Base-by-base conservation (phyloP, 1,140 invertebrate species). In the Prorops nasuta region DNA sequence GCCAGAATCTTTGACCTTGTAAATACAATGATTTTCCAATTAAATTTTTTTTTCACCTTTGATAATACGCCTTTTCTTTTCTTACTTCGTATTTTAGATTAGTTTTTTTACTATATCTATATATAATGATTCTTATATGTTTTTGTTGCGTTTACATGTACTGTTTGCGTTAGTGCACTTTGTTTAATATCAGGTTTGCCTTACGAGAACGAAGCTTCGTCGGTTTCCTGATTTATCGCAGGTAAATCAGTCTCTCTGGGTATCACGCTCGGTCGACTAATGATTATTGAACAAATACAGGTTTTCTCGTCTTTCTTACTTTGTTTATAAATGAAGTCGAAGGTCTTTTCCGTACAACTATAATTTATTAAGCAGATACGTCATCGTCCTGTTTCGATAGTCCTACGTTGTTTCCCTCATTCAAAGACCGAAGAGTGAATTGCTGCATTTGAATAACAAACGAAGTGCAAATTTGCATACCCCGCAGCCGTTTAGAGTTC, bases 371-470 rank as follows among this genome's bases (percentile, higher is more conserved):
- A 58, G 58, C 60, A 60, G 55, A 67, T 61, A 67, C 61, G 58
- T 68, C 56, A 54, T 58, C 63, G 60, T 57, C 59, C 61, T 56
- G 59, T 62, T 54, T 56, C 58, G 60, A 68, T 63, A 61, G 53
- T 47, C 52, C 47, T 54, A 53, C 50, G 59, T 66, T 54, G 60
- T 71, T 68, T 71, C 60, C 35, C 63, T 72, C 59, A 69, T 67
- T 67, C 55, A 63, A 63, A 67, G 62, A 64, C 60, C 58, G 49
- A 68, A 67, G 63, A 60, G 62, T 66, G 58, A 67, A 69, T 66
- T 61, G 58, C 58, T 41, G 50, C 48, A 76, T 75, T 74, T 75
- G 71, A 75, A 73, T 75, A 75, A 72, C 68, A 75, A 75, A 74
- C 71, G 67, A 69, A 63, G 74, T 75, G 71, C 57, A 73, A 75